Evolutionary conservation across 2,888 invertebrate species (phyloP), one percentile per base, ranked within the genome.

Genomic region (Piscicola geometra): DNA sequence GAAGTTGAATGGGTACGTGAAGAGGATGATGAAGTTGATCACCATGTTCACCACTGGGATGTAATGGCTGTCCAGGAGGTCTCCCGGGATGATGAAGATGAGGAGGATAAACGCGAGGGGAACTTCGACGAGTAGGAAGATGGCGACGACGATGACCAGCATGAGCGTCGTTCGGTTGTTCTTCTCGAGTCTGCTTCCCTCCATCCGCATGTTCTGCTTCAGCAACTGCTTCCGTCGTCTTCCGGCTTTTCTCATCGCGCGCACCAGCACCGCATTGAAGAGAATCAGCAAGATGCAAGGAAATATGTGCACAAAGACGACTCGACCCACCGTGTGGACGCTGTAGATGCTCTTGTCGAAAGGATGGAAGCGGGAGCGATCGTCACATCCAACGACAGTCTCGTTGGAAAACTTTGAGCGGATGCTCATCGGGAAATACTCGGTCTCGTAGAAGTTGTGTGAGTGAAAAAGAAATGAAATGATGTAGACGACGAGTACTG

Each of bases 211-310:
- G 83, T 91, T 92, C 84, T 90, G 92, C 64, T 56, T 75, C 71
- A 75, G 64, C 30, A 75, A 64, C 64, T 75, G 75, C 5, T 60
- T 52, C 21, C 71, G 52, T 1, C 75, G 32, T 9, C 66, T 50
- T 83, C 93, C 92, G 0, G 95, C 95, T 79, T 41, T 28, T 1
- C 91, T 88, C 89, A 96, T 90, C 0, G 94, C 93, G 74, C 90
- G 87, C 84, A 94, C 93, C 1, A 97, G 89, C 12, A 94, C 87
- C 0, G 92, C 90, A 84, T 96, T 96, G 72, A 97, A 88, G 25
- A 93, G 91, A 0, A 95, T 93, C 66, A 97, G 88, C 0, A 92
- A 90, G 18, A 92, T 90, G 87, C 95, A 95, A 0, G 96, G 96
- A 76, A 93, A 88, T 78, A 93, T 87, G 84, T 96, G 93, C n/a